Base-by-base conservation (phyloP, 1,140 invertebrate species). In the Nephila pilipes region DNA sequence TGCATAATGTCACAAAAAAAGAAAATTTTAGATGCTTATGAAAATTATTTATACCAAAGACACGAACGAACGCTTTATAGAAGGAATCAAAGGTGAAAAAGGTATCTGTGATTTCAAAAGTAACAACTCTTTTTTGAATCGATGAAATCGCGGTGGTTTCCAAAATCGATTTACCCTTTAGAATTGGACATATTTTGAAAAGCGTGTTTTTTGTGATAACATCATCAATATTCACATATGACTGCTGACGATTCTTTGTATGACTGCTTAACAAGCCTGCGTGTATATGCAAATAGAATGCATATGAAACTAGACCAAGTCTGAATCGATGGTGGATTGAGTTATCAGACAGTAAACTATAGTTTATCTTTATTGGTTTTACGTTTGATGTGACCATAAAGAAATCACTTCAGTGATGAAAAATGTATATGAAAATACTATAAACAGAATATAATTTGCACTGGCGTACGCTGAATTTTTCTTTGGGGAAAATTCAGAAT, bases 161-260 rank as follows among this genome's bases (percentile, higher is more conserved):
- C 32, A 75, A 75, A 75, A 75, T 75, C 69, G 69, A 75, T 32
- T 18, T 18, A 29, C 36, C 69, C 36, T 75, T 75, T 75, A 32
- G 32, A 75, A 75, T 12, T 36, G 2, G 29, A 36, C 32, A 5
- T 75, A 36, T 75, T 75, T 75, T 25, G 4, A 18, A 75, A 65
- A 60, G 22, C 58, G n/a, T 10, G 22, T 25, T 29, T 32, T 36
- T 16, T 16, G 22, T 65, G 25, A 20, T 75, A 16, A 16, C 69
- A 75, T 75, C 69, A 75, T 75, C 29, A 75, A 75, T 75, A 69
- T 32, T 69, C 63, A 25, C 63, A 69, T 16, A 75, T 36, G 6
- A 60, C 22, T 16, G 12, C 58, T 60, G 22, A 18, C 6, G 4
- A 20, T 65, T 25, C 8, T 29, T 65, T 75, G 16, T 16, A 75